Conservation (phyloP, 1,140 invertebrate species). For the Solenopsis invicta region DNA sequence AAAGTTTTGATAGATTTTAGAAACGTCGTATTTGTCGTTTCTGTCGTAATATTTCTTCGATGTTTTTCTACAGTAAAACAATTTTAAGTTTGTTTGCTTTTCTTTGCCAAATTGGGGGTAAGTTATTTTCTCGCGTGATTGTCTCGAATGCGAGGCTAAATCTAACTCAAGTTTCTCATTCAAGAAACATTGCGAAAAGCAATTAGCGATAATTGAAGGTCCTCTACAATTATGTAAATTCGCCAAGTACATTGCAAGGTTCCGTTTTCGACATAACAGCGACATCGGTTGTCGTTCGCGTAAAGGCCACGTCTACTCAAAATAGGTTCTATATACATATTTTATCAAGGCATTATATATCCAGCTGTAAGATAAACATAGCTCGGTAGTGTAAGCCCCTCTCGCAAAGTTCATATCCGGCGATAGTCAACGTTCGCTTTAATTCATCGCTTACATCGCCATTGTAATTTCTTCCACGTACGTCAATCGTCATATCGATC, state of each 20-base stretch:
- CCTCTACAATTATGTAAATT: conserved; percentile 6
- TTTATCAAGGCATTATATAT: conserved; percentile 73
- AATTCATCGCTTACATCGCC: conserved; percentile 17
- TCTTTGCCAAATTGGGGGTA: neutral
- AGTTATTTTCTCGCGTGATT: neutral
- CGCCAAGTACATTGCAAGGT: neutral
- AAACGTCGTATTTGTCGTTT: neutral
- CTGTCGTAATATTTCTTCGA: neutral
- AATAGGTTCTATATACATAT: conserved; percentile 72
- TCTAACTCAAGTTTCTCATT: neutral
- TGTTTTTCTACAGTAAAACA: neutral
- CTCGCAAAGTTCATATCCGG: conserved; percentile 22
- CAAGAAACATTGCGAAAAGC: neutral
- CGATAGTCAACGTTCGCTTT: conserved; percentile 9
- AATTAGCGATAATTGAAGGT: neutral
- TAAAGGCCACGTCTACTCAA: conserved; percentile 66
- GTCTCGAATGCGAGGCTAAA: neutral
- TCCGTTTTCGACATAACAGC: conserved; percentile 13
- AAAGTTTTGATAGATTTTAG: neutral
- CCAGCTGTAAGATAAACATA: conserved; percentile 44
- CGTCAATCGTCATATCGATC: conserved; percentile 37
- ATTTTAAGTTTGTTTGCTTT: neutral
- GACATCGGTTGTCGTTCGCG: neutral
- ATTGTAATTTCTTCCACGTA: neutral
- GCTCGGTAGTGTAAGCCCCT: neutral